These are phyloP conservation scores for Cnemophilus loriae DNA, from an alignment of 2,113 vertebrate genomes.

Conservation along the genomic window DNA sequence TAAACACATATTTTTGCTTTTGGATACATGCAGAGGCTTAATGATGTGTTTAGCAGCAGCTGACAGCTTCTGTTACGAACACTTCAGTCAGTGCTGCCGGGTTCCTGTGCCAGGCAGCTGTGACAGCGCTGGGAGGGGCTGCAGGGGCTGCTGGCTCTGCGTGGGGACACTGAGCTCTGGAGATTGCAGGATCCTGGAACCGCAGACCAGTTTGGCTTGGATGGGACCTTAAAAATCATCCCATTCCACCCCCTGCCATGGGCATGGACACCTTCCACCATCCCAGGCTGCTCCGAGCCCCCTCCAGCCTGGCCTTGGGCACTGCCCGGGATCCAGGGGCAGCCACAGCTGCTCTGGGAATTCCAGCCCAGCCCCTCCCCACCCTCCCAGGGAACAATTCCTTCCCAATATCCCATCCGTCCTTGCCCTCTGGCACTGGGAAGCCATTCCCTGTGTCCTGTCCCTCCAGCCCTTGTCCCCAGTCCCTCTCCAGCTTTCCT, in stretches of 20 bases:
- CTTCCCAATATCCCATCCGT: fast-evolving
- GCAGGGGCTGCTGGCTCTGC: background rate
- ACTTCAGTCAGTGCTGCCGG: background rate
- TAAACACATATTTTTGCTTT: background rate
- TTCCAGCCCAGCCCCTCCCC: fast-evolving
- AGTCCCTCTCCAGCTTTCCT: background rate
- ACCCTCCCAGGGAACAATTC: background rate
- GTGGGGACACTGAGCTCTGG: background rate
- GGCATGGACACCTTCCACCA: background rate
- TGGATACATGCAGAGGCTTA: background rate
- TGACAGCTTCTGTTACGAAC: background rate
- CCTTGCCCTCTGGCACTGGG: fast-evolving
- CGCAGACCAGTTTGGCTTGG: fast-evolving
- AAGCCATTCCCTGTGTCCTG: background rate
- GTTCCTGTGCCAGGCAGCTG: background rate
- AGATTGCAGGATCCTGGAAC: fast-evolving
- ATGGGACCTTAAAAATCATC: background rate
- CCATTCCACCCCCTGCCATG: background rate
- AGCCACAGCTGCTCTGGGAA: background rate
- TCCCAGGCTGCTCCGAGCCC: background rate
- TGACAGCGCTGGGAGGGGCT: background rate
- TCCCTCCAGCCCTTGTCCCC: background rate
- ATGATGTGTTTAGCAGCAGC: background rate
- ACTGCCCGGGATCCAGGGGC: background rate
- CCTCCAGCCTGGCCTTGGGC: background rate